These are phyloP conservation scores for Triplophysa rosa DNA, from an alignment of 2,113 vertebrate species.

Conservation along the genomic window DNA sequence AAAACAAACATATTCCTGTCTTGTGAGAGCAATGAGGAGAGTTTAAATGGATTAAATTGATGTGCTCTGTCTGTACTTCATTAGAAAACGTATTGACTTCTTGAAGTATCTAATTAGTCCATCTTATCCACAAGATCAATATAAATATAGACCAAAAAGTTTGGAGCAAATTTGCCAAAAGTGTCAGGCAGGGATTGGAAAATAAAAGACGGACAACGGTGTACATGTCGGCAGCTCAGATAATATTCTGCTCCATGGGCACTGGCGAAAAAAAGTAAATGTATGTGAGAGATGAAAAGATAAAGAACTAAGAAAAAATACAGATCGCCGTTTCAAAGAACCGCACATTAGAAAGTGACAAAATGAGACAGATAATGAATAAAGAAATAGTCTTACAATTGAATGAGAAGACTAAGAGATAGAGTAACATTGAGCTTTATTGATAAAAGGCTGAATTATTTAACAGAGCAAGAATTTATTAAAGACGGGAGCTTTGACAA, in stretches of 20 bases:
- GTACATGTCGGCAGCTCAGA: neutral
- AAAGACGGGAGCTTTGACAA: constrained; percentile 50
- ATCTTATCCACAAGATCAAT: constrained; percentile 18
- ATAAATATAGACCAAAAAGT: constrained; percentile 5
- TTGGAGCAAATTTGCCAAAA: neutral
- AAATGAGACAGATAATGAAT: constrained; percentile 55
- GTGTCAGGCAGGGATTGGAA: neutral
- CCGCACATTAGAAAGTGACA: constrained; percentile 48
- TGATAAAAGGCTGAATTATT: constrained; percentile 65
- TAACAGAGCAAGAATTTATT: constrained; percentile 54
- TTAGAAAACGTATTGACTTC: constrained; percentile 26
- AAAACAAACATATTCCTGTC: neutral
- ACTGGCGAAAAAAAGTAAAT: constrained; percentile 16
- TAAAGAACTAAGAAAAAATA: constrained; percentile 20
- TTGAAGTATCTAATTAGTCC: constrained; percentile 20
- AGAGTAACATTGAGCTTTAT: constrained; percentile 60
- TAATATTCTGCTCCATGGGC: neutral
- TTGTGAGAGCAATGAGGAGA: neutral
- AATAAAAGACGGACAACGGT: constrained; percentile 9
- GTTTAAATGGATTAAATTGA: constrained; percentile 12
- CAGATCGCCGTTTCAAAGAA: constrained; percentile 47
- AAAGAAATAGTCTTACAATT: constrained; percentile 55
- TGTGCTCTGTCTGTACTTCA: constrained; percentile 21
- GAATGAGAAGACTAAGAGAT: constrained; percentile 59
- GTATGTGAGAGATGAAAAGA: constrained; percentile 22